A percentile compares a stretch with the other conserved stretches of the same genome.
phyloP scores from a whole-genome alignment of 2,888 invertebrate genomes.

The Drosophila koepferae region DNA sequence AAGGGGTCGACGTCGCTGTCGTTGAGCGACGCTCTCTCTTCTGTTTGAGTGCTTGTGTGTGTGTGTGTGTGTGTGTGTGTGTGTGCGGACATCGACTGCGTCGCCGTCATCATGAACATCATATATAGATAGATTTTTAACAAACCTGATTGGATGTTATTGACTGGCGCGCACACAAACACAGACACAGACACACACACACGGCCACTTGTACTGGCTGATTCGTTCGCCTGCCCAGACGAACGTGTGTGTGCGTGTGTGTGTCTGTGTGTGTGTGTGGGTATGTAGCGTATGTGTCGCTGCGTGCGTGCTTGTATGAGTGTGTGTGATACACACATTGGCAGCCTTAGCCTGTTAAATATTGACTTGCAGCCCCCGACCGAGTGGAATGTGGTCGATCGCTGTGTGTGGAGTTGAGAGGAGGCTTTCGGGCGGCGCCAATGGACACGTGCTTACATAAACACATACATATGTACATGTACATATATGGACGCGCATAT shows the following conservation, averaged over 20 bases:
- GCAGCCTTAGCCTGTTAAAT: constrained; percentile 50
- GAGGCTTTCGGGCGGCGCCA: constrained; percentile 42
- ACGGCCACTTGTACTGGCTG: constrained; percentile 67
- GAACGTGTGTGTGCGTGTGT: constrained; percentile 1
- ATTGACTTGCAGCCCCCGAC: constrained; percentile 49
- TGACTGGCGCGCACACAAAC: constrained; percentile 79
- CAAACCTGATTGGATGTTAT: constrained; percentile 85
- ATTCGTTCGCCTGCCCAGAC: constrained; percentile 65
- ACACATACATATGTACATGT: neutral
- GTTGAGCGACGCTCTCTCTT: constrained; percentile 33
- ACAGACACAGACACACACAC: constrained; percentile 44
- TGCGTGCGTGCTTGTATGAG: constrained; percentile 9
- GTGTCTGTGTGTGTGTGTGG: constrained; percentile 2
- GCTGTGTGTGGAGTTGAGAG: neutral
- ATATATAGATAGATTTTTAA: constrained; percentile 85
- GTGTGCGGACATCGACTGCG: constrained; percentile 80
- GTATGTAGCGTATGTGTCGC: constrained; percentile 8
- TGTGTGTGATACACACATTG: constrained; percentile 42
- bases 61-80: constrained; percentile 38
- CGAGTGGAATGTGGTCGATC: constrained; percentile 55
- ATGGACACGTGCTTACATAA: constrained; percentile 34
- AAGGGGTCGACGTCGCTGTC: constrained; percentile 52
- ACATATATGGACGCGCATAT: constrained; percentile 9
- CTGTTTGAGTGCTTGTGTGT: constrained; percentile 15
- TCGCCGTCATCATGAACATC: constrained; percentile 82